Evolutionary conservation across 2,888 invertebrate species (phyloP).

Genomic region (Drosophila differens): DNA sequence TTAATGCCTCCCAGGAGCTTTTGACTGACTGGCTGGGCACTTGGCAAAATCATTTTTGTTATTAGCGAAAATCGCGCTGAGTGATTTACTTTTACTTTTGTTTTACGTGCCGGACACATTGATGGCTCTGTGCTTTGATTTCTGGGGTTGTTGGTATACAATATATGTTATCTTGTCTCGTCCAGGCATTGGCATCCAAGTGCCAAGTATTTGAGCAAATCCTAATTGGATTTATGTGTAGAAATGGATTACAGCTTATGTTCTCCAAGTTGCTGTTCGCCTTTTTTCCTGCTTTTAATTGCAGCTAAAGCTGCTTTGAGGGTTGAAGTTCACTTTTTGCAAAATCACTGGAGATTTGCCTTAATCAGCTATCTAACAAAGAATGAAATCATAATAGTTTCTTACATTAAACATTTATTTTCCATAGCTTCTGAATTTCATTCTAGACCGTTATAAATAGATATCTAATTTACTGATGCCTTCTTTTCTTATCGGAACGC

Average conservation of each 20-base stretch:
- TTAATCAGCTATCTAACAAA: constrained; percentile 4
- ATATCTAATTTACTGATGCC: constrained; percentile 29
- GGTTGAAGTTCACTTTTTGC: constrained; percentile 8
- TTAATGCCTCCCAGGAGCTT: constrained; percentile 81
- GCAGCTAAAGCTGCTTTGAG: constrained; percentile 31
- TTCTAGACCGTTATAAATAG: background rate
- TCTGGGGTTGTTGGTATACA: constrained; percentile 5
- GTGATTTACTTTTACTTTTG: constrained; percentile 83
- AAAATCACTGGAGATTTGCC: constrained; percentile 17
- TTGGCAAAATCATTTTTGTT: constrained; percentile 81
- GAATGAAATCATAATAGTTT: background rate
- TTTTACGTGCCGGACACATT: constrained; percentile 54
- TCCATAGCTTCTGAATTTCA: constrained; percentile 21
- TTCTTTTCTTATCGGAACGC: constrained; percentile 20
- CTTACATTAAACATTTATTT: background rate
- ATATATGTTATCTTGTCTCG: constrained; percentile 54
- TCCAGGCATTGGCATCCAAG: constrained; percentile 59
- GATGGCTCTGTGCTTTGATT: constrained; percentile 60
- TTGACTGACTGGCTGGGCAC: constrained; percentile 36
- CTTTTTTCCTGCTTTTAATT: constrained; percentile 63
- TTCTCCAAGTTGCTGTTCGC: constrained; percentile 43
- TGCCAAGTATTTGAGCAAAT: constrained; percentile 70
- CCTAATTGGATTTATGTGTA: constrained; percentile 82
- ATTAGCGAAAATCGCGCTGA: constrained; percentile 81
- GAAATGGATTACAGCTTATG: constrained; percentile 80